Evolutionary conservation across 2,888 invertebrate species (phyloP).

Genomic region (Branchellion lobata): DNA sequence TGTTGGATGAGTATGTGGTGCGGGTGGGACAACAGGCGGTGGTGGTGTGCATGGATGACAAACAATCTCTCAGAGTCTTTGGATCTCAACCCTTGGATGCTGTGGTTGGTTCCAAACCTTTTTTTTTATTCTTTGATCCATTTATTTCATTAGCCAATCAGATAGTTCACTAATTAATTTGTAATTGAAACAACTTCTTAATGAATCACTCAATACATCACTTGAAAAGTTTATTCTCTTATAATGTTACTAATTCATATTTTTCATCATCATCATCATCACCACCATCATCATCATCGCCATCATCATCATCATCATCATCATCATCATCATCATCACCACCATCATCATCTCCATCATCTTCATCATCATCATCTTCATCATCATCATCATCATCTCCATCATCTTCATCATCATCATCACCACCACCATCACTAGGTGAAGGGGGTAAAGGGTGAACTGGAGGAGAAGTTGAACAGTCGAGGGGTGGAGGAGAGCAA

Average conservation of each 20-base stretch:
- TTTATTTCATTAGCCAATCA: not conserved
- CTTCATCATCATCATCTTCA: slow-evolving; percentile 21
- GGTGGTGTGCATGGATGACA: slow-evolving; percentile 75
- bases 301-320: slow-evolving; percentile 23
- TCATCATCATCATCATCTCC: slow-evolving; percentile 11
- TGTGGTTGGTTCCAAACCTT: slow-evolving; percentile 68
- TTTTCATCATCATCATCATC: slow-evolving; percentile 23
- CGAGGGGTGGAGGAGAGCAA: not conserved
- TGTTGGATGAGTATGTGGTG: slow-evolving; percentile 85
- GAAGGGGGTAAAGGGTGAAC: not conserved
- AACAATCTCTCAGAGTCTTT: slow-evolving; percentile 83
- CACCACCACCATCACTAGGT: not conserved
- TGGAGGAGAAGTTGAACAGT: not conserved
- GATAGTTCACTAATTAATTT: too few species aligned
- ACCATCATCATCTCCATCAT: slow-evolving; percentile 4
- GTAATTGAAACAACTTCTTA: too few species aligned
- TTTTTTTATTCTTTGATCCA: not conserved
- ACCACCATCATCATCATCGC: slow-evolving; percentile 1
- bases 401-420: slow-evolving; percentile 12
- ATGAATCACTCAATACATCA: not conserved
- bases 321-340: slow-evolving; percentile 1
- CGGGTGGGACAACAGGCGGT: slow-evolving; percentile 95
- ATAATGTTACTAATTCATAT: not conserved
- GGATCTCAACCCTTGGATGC: slow-evolving; percentile 92
- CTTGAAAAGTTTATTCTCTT: not conserved